phyloP scores from a whole-genome alignment of 2,113 vertebrate genomes.

The Lanius ludovicianus region DNA sequence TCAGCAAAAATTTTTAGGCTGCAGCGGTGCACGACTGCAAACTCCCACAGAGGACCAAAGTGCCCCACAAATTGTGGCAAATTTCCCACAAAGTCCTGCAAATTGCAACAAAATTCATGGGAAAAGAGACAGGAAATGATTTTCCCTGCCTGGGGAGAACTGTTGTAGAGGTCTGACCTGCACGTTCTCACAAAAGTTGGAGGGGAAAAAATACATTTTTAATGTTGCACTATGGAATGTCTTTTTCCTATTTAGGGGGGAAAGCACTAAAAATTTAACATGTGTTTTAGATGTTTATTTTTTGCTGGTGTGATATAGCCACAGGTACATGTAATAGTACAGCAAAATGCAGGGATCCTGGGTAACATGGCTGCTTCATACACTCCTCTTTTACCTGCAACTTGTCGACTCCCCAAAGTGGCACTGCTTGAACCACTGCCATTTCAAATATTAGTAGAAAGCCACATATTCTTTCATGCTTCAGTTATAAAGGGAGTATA shows the following conservation, averaged over 20 bases:
- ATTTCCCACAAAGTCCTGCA: conserved; percentile 70
- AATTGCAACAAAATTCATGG: conserved; percentile 72
- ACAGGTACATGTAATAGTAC: background rate
- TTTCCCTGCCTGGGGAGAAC: conserved; percentile 66
- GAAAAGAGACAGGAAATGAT: conserved; percentile 73
- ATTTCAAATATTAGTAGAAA: conserved; percentile 63
- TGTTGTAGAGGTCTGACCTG: conserved; percentile 63
- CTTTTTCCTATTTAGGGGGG: conserved; percentile 47
- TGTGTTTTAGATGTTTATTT: conserved; percentile 36
- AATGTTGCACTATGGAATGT: conserved; percentile 55
- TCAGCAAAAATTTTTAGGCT: conserved; percentile 30
- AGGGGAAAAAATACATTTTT: conserved; percentile 40
- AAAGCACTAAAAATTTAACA: conserved; percentile 30
- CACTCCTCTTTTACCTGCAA: background rate
- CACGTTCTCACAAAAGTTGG: conserved; percentile 64
- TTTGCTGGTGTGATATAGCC: background rate
- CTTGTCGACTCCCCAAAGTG: conserved; percentile 11
- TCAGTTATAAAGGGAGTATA: conserved; percentile 52
- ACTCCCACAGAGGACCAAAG: conserved; percentile 50
- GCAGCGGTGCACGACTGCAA: conserved; percentile 40
- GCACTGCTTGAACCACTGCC: conserved; percentile 43
- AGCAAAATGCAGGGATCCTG: background rate
- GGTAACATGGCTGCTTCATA: background rate
- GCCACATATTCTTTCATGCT: conserved; percentile 48
- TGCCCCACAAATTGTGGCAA: conserved; percentile 68